phyloP scores from a whole-genome alignment of 2,113 vertebrate species.

The Labrus mixtus region DNA sequence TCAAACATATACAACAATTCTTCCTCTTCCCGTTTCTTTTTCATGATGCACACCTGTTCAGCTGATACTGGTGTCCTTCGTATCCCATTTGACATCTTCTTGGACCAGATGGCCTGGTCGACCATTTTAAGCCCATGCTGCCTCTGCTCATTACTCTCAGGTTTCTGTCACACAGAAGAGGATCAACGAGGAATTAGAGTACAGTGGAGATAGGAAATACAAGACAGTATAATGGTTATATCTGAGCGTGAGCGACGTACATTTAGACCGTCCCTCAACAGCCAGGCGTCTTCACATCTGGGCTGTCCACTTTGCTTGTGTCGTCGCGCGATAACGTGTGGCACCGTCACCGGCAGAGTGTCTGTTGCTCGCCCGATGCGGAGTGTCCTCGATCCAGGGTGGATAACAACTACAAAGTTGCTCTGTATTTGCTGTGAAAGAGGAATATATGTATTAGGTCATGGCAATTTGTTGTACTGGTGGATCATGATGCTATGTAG shows the following conservation, averaged over 20 bases:
- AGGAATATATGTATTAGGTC: background rate
- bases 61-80: constrained; percentile 94
- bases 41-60: constrained; percentile 88
- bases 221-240: background rate
- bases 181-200: background rate
- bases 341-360: constrained; percentile 88
- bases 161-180: constrained; percentile 83
- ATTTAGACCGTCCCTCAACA: constrained; percentile 91
- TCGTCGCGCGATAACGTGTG: constrained; percentile 92
- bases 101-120: constrained; percentile 99
- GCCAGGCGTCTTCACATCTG: constrained; percentile 89
- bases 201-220: background rate
- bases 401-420: constrained; percentile 94
- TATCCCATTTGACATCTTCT: constrained; percentile 98
- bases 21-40: background rate
- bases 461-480: no score
- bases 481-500: no score
- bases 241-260: constrained; percentile 78
- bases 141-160: constrained; percentile 96
- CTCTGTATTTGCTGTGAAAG: constrained; percentile 94
- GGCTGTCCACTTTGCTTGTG: constrained; percentile 91
- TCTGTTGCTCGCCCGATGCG: constrained; percentile 94
- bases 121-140: constrained; percentile 99
- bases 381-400: constrained; percentile 92
- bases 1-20: background rate